These are phyloP conservation scores for Synanthedon andrenaeformis DNA, from an alignment of 2,888 invertebrate species.

Conservation along the genomic window DNA sequence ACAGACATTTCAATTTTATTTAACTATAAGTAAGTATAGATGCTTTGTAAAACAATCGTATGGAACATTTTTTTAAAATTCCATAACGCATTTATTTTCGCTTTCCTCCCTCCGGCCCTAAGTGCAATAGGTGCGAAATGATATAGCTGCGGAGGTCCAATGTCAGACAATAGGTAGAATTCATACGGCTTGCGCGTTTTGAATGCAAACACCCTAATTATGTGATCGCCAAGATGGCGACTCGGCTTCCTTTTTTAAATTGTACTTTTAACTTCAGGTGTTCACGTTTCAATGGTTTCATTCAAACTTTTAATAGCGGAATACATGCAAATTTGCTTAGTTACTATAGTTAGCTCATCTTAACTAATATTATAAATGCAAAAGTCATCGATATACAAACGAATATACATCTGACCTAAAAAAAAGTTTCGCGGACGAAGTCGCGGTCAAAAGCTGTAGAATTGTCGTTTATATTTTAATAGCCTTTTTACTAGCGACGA, in stretches of 20 bases:
- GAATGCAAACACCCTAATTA: constrained; percentile 68
- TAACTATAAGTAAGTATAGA: no score
- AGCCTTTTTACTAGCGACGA: no score
- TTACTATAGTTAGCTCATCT: no score
- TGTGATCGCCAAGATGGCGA: constrained; percentile 53
- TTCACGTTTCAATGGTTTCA: constrained; percentile 27
- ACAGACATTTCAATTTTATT: no score
- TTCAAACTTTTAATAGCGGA: constrained; percentile 11
- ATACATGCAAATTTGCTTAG: neutral
- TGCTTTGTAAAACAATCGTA: neutral
- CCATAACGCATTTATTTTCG: constrained; percentile 37
- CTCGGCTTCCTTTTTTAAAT: constrained; percentile 17
- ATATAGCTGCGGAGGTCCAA: constrained; percentile 66
- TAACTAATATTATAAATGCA: no score
- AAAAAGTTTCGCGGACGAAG: no score
- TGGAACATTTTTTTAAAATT: constrained; percentile 34
- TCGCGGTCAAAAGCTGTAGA: no score
- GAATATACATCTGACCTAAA: no score
- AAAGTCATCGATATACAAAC: no score
- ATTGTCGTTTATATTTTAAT: no score
- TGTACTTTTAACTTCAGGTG: constrained; percentile 29
- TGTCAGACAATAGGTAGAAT: constrained; percentile 70
- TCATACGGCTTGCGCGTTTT: constrained; percentile 52
- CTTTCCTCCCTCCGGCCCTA: constrained; percentile 20
- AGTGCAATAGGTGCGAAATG: constrained; percentile 58